Evolutionary conservation across 2,797 vertebrate species (phyloP).

Genomic region (Sciurus vulgaris): DNA sequence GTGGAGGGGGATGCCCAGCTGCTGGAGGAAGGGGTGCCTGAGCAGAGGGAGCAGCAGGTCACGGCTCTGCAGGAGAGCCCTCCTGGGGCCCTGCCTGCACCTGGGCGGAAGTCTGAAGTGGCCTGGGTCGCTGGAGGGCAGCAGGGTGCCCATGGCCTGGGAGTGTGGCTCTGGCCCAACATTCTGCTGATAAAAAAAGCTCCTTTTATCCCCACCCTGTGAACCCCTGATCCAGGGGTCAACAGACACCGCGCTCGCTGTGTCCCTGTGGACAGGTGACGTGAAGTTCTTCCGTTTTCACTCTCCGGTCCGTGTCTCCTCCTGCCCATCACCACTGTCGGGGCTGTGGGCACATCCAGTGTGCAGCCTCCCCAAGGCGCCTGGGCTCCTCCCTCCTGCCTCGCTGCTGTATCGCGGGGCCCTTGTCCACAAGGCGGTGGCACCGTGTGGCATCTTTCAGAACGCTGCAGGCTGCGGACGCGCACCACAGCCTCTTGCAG

Average conservation of each 20-base stretch:
- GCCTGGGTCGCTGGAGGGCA: fast-evolving
- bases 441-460: fast-evolving
- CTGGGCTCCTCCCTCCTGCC: too few species aligned
- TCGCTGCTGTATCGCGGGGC: too few species aligned
- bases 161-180: fast-evolving
- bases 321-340: fast-evolving
- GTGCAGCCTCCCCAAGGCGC: too few species aligned
- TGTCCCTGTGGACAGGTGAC: neutral
- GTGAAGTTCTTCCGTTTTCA: fast-evolving
- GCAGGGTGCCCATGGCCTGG: fast-evolving
- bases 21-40: neutral
- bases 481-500: neutral
- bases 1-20: neutral
- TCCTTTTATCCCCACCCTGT: neutral
- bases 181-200: fast-evolving
- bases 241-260: fast-evolving
- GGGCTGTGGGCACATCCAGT: fast-evolving
- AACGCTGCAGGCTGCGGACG: fast-evolving
- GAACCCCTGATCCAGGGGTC: neutral
- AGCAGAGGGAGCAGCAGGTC: neutral
- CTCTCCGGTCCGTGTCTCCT: fast-evolving
- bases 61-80: neutral
- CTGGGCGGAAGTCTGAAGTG: neutral
- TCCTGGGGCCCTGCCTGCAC: too few species aligned
- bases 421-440: too few species aligned